Conservation (phyloP, 2,888 invertebrate genomes). For the Eremobia ochroleuca region DNA sequence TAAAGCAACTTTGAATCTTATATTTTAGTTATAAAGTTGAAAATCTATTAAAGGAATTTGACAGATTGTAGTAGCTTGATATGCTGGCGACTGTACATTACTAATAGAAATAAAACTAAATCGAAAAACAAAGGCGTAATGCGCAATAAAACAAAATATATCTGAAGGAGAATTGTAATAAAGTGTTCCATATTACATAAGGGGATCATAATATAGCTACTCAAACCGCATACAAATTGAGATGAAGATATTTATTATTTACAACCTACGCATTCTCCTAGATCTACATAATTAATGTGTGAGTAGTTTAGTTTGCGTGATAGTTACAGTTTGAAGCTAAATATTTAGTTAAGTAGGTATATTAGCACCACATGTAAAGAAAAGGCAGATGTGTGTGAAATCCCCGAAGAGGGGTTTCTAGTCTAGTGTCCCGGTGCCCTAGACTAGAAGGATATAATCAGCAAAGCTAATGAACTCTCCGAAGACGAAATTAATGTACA, state of each 20-base stretch:
- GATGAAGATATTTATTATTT: conserved; percentile 49
- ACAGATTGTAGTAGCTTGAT: too few relatives aligned
- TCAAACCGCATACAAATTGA: conserved; percentile 8
- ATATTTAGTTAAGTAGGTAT: neutral
- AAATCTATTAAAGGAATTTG: too few relatives aligned
- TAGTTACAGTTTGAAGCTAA: neutral
- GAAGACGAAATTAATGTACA: neutral
- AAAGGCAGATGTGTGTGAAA: too few relatives aligned
- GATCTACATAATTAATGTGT: conserved; percentile 33
- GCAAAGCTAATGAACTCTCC: neutral
- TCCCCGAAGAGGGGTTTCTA: too few relatives aligned
- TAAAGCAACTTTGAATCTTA: too few relatives aligned
- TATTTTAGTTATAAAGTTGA: too few relatives aligned
- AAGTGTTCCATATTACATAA: conserved; percentile 31
- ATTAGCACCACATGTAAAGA: neutral
- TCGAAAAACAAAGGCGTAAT: conserved; percentile 20
- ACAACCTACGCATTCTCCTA: conserved; percentile 18
- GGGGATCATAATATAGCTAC: conserved; percentile 28
- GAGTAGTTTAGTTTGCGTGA: neutral
- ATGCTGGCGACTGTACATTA: too few relatives aligned
- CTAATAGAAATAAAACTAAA: conserved; percentile 20
- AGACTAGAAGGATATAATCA: too few relatives aligned
- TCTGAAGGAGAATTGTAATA: conserved; percentile 1
- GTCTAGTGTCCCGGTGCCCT: too few relatives aligned
- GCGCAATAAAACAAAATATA: neutral